Evolutionary conservation across 2,888 invertebrate species (phyloP), one percentile per base, ranked within the genome.

Genomic region (Ophraella communa): DNA sequence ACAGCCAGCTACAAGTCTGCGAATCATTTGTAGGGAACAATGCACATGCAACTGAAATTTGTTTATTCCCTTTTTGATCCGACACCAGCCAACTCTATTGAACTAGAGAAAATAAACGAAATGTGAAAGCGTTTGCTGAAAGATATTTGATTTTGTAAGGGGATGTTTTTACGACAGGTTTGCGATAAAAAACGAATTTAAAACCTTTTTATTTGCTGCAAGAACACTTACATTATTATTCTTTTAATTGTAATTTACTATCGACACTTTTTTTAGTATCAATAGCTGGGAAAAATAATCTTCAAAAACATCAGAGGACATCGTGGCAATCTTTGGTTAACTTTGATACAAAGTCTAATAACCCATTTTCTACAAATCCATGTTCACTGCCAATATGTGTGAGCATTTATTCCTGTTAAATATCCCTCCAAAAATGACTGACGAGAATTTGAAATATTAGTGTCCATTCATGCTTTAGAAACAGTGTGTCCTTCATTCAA

Each of bases 31-130:
- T 39, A 39, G 17, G 39, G 14, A 39, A 17, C 39, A 14, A 39
- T 5, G 17, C 39, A 39, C 17, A 39, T 39, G 39, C 39, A 39
- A 39, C 14, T 39, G 7, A 39, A 39, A 39, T 45, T 45, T 45
- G 45, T 45, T 45, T 21, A 45, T 45, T 45, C 45, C n/a, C 45
- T 21, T 39, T 39, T 45, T 20, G 45, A 45, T 45, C 45, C 21
- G 20, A 45, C 21, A 21, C 45, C 45, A 45, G 11, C 45, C 7
- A 39, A 14, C 35, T 39, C 17, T 45, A 45, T 45, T 45, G 45
- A 44, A 45, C 45, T 45, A 21, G 45, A 21, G 21, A 45, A 45
- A 45, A 45, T 39, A 14, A 4, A 45, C 20, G 5, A 45, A 3
- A 21, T 45, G 11, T 45, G 45, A 45, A 45, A 45, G 21, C 45